Evolutionary conservation across 1,140 invertebrate genomes (phyloP), one percentile per base, ranked within the genome.

Genomic region (Drosophila takahashii): DNA sequence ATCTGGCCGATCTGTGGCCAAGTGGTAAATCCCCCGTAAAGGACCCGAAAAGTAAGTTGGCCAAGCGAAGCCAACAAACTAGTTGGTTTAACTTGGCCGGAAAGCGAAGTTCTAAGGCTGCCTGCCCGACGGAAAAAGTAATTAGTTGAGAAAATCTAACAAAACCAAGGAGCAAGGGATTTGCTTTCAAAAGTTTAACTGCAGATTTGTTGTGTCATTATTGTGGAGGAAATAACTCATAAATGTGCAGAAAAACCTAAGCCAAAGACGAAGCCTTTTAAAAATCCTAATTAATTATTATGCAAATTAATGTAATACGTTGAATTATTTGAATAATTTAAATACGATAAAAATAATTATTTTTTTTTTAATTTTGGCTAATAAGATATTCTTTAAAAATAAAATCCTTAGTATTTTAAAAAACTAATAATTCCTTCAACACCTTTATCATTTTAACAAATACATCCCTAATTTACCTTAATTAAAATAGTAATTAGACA

Each of bases 51-150:
- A 42, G 39, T 34, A 41, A 64, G 36, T 67, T 51, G 45, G 45
- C n/a, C 36, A 65, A 65, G 64, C n/a, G 45, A 65, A 65, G 64
- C 64, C 64, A 29, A 22, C 8, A 51, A 67, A 67, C 32, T 67
- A 67, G 64, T 67, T 67, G 32, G 58, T 9, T 62, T 36, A 64
- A 67, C 64, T 66, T 66, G 64, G 44, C 18, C 44, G 44, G 26
- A 45, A 64, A 34, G 62, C 13, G 34, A 62, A 62, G 37, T 64
- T 50, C n/a, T 64, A 41, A 8, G 64, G 64, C 44, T 66, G 62
- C 56, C 3, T 22, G 22, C 58, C 58, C 18, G 47, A 16, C 51
- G 29, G 7, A n/a, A 42, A 66, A 67, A 42, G 59, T 65, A 67
- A 67, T 67, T 67, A 67, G 59, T 51, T 50, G 45, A 7, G 39